phyloP scores from a whole-genome alignment of 2,797 vertebrate genomes.

The Sciurus vulgaris region DNA sequence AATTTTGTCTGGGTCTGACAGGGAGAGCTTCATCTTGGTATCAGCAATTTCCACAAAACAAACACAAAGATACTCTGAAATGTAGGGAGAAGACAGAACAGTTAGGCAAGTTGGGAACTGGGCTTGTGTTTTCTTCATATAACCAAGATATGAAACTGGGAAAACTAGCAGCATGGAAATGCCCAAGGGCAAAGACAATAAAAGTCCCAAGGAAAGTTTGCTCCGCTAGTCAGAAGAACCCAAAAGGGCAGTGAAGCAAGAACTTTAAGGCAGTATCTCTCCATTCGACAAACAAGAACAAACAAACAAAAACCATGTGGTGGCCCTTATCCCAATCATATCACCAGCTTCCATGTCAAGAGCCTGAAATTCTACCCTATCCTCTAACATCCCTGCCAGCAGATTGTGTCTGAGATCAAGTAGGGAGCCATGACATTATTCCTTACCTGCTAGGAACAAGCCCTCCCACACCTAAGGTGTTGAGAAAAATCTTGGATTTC shows the following conservation, averaged over 20 bases:
- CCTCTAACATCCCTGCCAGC: background rate
- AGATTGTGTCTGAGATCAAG: background rate
- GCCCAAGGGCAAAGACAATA: background rate
- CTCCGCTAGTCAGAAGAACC: background rate
- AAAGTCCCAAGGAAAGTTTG: background rate
- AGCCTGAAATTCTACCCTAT: background rate
- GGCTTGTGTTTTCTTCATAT: background rate
- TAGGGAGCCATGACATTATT: background rate
- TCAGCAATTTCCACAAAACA: background rate
- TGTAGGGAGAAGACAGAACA: background rate
- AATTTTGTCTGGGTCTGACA: background rate
- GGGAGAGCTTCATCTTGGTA: background rate
- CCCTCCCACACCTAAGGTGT: too few species aligned
- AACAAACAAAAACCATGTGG: background rate
- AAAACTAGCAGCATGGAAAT: background rate
- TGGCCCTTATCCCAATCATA: background rate
- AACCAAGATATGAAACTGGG: background rate
- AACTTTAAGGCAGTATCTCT: background rate
- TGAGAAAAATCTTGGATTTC: background rate
- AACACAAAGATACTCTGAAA: background rate
- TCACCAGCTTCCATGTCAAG: background rate
- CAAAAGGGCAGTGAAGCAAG: background rate
- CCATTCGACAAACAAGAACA: background rate
- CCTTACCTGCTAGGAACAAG: background rate
- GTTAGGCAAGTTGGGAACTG: background rate